Evolutionary conservation across 2,113 vertebrate species (phyloP).

Genomic region (Mustela lutreola): DNA sequence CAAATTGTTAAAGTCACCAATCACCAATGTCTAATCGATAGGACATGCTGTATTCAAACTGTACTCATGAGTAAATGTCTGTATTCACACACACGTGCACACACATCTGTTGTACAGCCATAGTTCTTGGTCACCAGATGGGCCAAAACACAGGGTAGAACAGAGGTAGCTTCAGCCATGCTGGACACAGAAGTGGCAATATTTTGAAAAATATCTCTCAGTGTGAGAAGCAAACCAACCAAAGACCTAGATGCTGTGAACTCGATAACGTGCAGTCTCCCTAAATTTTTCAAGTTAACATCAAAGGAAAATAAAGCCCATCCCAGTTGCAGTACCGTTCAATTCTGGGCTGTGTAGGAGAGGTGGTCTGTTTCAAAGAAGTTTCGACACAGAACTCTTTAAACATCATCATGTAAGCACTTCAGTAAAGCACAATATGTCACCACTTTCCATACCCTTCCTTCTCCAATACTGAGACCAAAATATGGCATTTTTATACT

Average conservation of each 20-base stretch:
- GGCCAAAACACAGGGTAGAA: background rate
- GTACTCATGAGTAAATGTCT: no score
- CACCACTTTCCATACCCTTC: background rate
- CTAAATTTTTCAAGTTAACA: no score
- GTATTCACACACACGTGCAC: background rate
- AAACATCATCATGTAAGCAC: background rate
- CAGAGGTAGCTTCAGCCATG: background rate
- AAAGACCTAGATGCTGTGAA: no score
- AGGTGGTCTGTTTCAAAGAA: background rate
- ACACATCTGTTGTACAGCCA: rapidly evolving
- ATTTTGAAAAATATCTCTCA: background rate
- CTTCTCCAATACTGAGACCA: background rate
- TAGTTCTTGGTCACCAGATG: background rate
- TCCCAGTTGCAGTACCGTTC: no score
- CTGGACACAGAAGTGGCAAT: background rate
- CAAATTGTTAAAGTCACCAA: background rate
- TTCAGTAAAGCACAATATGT: background rate
- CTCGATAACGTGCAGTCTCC: no score
- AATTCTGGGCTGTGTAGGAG: no score
- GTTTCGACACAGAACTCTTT: background rate
- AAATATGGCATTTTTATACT: background rate
- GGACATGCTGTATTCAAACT: background rate
- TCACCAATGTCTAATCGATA: background rate
- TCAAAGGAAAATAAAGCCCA: background rate
- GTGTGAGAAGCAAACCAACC: no score